Evolutionary conservation across 1,140 invertebrate genomes (phyloP), one percentile per base, ranked within the genome.

Genomic region (Helicoverpa armigera): DNA sequence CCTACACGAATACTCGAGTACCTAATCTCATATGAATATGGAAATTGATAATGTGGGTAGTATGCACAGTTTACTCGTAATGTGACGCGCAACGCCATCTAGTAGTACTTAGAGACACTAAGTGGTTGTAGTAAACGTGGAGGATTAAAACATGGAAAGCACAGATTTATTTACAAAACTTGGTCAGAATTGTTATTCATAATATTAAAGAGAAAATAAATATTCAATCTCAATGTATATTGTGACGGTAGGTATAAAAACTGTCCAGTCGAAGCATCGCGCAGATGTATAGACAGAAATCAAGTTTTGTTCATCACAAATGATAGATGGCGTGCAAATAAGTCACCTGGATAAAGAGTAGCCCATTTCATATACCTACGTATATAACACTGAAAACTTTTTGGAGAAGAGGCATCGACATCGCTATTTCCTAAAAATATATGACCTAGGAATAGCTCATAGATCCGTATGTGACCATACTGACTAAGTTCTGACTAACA

Each of bases 21-120:
- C n/a, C n/a, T n/a, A 50, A 69, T 50, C 65, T 69, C 31, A 18
- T 69, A 69, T 50, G 65, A 69, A 69, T 69, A 69, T 69, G 65
- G 65, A 69, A 69, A 69, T 69, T 69, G 65, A 69, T 69, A 69
- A 69, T 69, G 65, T 69, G 65, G 65, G 65, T 69, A 69, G 65
- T 69, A 69, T n/a, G 50, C 14, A 12, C n/a, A 50, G 35, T 3
- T n/a, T 11, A n/a, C 16, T 12, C 3, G 2, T 5, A 50, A 67
- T 48, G 54, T 18, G 16, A 69, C 65, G 12, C 10, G 11, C 14
- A 50, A 13, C n/a, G 65, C 65, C 65, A 69, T 69, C 65, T 69
- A 51, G n/a, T 11, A 16, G 18, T 51, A 69, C 7, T 2, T 23
- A 13, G 3, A 12, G 16, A 12, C 4, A 69, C 65, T 23, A 67